Conservation (phyloP, 2,888 invertebrate genomes). For the Spodoptera littoralis region DNA sequence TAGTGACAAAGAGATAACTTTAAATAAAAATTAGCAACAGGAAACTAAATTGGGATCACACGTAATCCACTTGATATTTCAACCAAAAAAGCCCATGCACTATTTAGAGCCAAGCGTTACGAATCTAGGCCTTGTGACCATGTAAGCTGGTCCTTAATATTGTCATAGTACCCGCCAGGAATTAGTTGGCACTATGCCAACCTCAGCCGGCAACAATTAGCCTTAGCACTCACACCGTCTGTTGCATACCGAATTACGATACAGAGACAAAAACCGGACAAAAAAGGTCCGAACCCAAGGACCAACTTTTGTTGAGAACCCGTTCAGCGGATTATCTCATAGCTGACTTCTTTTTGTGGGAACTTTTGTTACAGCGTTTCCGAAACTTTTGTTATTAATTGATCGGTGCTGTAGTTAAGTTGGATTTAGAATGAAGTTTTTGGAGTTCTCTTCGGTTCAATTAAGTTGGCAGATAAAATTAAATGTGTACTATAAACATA, state of each 20-base stretch:
- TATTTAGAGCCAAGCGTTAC: slow-evolving; percentile 23
- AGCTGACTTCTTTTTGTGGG: slow-evolving; percentile 28
- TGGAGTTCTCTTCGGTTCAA: slow-evolving; percentile 2
- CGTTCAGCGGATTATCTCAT: slow-evolving; percentile 51
- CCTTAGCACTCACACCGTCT: slow-evolving; percentile 52
- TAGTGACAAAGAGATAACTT: too few relatives aligned
- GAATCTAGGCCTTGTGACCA: slow-evolving; percentile 27
- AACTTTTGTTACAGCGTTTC: slow-evolving; percentile 38
- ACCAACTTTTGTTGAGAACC: slow-evolving; percentile 45
- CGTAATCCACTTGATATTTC: slow-evolving; percentile 11
- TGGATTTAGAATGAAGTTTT: slow-evolving; percentile 25
- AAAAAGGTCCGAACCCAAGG: slow-evolving; percentile 33
- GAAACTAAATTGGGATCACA: neutral
- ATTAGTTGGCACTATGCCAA: slow-evolving; percentile 56
- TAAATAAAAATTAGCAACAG: too few relatives aligned
- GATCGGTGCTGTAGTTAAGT: slow-evolving; percentile 47
- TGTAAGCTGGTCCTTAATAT: slow-evolving; percentile 54
- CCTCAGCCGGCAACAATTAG: slow-evolving; percentile 58
- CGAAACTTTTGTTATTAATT: slow-evolving; percentile 52
- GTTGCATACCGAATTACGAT: slow-evolving; percentile 56
- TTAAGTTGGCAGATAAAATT: too few relatives aligned
- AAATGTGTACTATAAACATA: too few relatives aligned
- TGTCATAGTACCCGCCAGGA: slow-evolving; percentile 49
- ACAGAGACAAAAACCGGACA: slow-evolving; percentile 45
- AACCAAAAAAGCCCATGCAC: slow-evolving; percentile 14